Evolutionary conservation across 2,888 invertebrate species (phyloP), one percentile per base, ranked within the genome.

Genomic region (Itoplectis maculator): DNA sequence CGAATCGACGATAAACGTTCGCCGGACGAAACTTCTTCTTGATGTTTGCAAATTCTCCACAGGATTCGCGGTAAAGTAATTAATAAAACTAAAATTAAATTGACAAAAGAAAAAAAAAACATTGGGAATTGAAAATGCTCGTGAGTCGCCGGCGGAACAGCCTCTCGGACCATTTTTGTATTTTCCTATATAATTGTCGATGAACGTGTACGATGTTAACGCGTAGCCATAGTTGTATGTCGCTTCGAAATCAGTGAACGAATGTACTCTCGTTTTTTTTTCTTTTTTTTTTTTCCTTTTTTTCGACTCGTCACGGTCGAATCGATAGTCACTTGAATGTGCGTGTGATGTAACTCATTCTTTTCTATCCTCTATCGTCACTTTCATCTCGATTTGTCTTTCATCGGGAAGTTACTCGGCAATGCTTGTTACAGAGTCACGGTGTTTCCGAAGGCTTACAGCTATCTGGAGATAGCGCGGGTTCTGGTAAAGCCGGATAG

Each of bases 371-470:
- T 66, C n/a, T n/a, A n/a, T n/a, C n/a, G n/a, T 47, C 98, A 98
- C 91, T 95, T 97, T 2, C 98, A 98, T 88, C 97, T 98, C n/a
- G n/a, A n/a, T n/a, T n/a, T n/a, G n/a, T n/a, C n/a, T n/a, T n/a
- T n/a, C 92, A 88, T 96, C 37, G 97, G 97, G 97, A 96, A 97
- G 87, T 92, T 96, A 20, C 92, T 96, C 54, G 97, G 95, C 0
- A 96, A 96, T 90, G 94, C 94, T 47, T 95, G 95, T 86, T 91
- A 94, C 80, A 93, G 93, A 79, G 92, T 94, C 45, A 94, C 95
- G 0, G 92, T 92, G 49, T 88, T 97, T 74, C 95, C 96, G 0
- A 92, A 93, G 8, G 94, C 94, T 76, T 93, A 94, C 87, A 94
- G 94, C 61, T 93, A 93, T 79, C 88, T 95, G 70, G 91, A 93